These are phyloP conservation scores for Itoplectis maculator DNA, from an alignment of 2,888 invertebrate genomes.

Conservation along the genomic window DNA sequence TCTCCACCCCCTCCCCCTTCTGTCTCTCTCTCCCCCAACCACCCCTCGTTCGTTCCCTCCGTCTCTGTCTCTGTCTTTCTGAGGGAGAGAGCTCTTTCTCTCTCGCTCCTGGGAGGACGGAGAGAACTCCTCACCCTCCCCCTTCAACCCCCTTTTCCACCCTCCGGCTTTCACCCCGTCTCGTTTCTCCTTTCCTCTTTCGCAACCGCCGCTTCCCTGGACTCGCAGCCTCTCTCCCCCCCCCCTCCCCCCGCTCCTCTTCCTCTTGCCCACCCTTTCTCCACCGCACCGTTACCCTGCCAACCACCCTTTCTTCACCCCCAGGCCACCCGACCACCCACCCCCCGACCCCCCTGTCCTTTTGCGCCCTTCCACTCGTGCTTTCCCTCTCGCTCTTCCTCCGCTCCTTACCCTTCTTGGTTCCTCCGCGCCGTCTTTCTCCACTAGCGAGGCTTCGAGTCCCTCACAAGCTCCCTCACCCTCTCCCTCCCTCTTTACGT, in stretches of 20 bases:
- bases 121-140: conserved; percentile 35
- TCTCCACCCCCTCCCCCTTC: conserved; percentile 67
- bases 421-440: conserved; percentile 67
- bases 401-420: conserved; percentile 55
- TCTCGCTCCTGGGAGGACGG: conserved; percentile 1
- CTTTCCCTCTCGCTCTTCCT: conserved; percentile 56
- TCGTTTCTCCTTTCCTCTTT: conserved; percentile 67
- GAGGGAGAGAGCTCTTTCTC: too few species aligned
- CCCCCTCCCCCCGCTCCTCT: conserved; percentile 61
- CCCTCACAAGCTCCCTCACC: conserved; percentile 66
- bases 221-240: conserved; percentile 61
- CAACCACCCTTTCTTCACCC: conserved; percentile 75
- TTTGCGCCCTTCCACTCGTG: conserved; percentile 68
- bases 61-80: conserved; percentile 66
- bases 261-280: too few species aligned
- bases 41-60: too few species aligned
- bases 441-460: conserved; percentile 63
- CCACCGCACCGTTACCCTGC: conserved; percentile 77
- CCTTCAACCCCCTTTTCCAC: conserved; percentile 12
- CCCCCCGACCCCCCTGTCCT: conserved; percentile 67
- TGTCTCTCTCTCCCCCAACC: conserved; percentile 62
- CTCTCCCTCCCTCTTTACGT: too few species aligned
- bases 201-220: conserved; percentile 65
- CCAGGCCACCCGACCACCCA: conserved; percentile 67
- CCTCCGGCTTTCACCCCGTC: conserved; percentile 42